A percentile compares a stretch with the other conserved stretches of the same genome.
Conservation (phyloP, 2,797 vertebrate genomes). For the Taeniopygia guttata region DNA sequence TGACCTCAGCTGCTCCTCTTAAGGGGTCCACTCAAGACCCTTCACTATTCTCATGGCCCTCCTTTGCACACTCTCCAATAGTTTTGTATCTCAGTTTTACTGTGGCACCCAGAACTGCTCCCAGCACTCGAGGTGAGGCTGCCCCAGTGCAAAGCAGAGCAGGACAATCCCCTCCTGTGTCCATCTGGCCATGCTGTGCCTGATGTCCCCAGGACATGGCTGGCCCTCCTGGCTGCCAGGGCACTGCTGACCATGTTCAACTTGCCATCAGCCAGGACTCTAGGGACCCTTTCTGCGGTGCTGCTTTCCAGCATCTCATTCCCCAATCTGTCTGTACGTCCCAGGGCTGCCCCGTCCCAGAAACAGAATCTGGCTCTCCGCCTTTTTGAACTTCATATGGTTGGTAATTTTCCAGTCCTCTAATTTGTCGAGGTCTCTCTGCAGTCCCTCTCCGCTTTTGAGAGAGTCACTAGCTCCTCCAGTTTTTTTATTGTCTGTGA, state of each 20-base stretch:
- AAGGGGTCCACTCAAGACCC: not conserved
- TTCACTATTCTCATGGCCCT: not conserved
- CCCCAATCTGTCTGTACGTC: no score
- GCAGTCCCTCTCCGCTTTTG: not conserved
- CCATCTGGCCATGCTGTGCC: fast-evolving
- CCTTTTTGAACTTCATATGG: not conserved
- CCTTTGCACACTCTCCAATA: not conserved
- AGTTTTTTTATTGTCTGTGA: not conserved
- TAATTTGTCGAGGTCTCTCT: not conserved
- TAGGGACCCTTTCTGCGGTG: fast-evolving
- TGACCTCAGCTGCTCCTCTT: not conserved
- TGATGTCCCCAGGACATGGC: fast-evolving
- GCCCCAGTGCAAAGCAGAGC: not conserved
- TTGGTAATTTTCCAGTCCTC: not conserved
- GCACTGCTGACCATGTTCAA: not conserved
- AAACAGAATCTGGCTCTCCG: not conserved
- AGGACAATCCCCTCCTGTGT: not conserved
- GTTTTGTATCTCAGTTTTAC: fast-evolving
- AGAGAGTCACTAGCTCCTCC: not conserved
- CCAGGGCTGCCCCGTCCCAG: not conserved
- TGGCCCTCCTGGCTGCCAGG: not conserved
- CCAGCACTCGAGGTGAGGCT: not conserved
- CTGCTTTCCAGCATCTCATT: not conserved
- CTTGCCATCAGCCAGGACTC: fast-evolving
- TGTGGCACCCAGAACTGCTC: not conserved